Percentiles rank a stretch among this genome's conserved stretches.
These are phyloP conservation scores for Buceros bicornis DNA, from an alignment of 2,797 vertebrate species.

Conservation along the genomic window DNA sequence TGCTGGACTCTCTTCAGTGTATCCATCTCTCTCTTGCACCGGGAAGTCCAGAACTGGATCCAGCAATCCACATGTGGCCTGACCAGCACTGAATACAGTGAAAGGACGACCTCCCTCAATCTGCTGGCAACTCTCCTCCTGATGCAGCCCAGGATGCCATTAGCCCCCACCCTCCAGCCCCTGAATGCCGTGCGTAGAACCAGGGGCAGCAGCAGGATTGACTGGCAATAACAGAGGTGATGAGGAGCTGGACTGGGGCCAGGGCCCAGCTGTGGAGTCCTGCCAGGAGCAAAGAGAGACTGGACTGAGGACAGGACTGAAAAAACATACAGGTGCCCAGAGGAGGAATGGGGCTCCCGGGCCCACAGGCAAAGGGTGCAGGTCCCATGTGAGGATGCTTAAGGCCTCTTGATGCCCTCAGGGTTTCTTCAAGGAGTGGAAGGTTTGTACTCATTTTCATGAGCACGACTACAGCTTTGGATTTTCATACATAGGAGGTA, in stretches of 20 bases:
- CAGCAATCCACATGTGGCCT: background rate
- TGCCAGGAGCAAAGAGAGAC: background rate
- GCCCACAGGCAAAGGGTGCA: background rate
- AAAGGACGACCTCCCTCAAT: background rate
- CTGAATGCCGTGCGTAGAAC: background rate
- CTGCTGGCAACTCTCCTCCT: too few relatives aligned
- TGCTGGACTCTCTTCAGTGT: too few relatives aligned
- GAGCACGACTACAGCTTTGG: too few relatives aligned
- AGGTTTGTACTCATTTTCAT: too few relatives aligned
- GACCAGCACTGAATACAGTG: too few relatives aligned
- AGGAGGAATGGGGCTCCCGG: background rate
- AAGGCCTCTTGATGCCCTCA: background rate
- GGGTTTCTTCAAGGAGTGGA: too few relatives aligned
- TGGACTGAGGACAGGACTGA: background rate
- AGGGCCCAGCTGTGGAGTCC: background rate
- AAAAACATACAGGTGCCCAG: background rate
- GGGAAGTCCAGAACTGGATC: background rate
- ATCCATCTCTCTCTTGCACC: too few relatives aligned
- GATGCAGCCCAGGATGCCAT: background rate
- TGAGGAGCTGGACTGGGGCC: background rate
- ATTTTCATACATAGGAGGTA: too few relatives aligned
- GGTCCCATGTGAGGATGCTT: background rate
- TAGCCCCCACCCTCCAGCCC: background rate
- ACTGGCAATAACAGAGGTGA: background rate
- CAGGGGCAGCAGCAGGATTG: background rate